Conservation (phyloP, 1,140 invertebrate genomes). For the Drosophila rhopaloa region DNA sequence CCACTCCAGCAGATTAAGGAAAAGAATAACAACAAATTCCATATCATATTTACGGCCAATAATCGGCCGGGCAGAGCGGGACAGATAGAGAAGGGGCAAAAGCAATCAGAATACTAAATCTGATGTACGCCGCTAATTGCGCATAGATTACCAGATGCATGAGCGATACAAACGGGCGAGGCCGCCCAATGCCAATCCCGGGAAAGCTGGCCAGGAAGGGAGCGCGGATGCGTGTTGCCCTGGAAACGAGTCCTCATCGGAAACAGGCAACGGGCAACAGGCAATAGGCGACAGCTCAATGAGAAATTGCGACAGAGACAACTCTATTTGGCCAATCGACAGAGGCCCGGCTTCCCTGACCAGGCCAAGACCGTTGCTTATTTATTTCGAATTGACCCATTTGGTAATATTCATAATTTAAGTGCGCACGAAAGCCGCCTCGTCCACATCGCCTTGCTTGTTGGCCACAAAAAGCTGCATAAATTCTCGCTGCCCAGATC, state of each 20-base stretch:
- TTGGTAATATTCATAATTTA: conserved; percentile 84
- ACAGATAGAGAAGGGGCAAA: conserved; percentile 34
- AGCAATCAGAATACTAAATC: conserved; percentile 81
- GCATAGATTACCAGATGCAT: conserved; percentile 81
- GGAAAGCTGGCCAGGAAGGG: not conserved
- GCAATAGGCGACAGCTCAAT: conserved; percentile 68
- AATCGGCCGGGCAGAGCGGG: conserved; percentile 17
- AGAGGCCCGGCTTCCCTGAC: not conserved
- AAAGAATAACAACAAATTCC: conserved; percentile 40
- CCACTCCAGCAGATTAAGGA: conserved; percentile 13
- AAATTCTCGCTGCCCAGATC: conserved; percentile 71
- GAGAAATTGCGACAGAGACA: conserved; percentile 78
- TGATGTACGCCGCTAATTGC: conserved; percentile 80
- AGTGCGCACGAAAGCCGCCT: conserved; percentile 68
- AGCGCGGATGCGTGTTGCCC: conserved; percentile 7
- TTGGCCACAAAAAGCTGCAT: conserved; percentile 60
- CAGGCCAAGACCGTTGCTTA: conserved; percentile 64
- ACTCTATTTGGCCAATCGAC: conserved; percentile 67
- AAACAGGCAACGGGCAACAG: not conserved
- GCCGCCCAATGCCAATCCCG: conserved; percentile 60
- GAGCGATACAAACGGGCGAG: conserved; percentile 66
- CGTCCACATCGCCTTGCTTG: conserved; percentile 30
- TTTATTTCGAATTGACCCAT: conserved; percentile 83
- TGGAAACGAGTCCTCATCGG: conserved; percentile 41
- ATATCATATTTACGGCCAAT: conserved; percentile 69